These are phyloP conservation scores for Nesoenas mayeri DNA, from an alignment of 2,113 vertebrate species.

Conservation along the genomic window DNA sequence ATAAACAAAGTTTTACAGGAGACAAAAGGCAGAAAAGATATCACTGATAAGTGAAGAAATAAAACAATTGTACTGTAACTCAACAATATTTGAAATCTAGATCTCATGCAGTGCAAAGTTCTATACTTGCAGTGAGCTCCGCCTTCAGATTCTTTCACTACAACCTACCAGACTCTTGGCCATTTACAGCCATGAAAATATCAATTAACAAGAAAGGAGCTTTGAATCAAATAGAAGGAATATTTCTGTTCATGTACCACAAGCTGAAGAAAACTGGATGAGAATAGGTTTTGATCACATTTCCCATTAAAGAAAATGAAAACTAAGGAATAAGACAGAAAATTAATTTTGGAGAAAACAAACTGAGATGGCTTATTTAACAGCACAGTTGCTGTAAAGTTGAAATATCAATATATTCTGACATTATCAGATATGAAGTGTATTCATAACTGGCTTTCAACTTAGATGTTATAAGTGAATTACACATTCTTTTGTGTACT, in stretches of 20 bases:
- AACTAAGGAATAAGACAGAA: not conserved
- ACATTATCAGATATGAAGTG: not conserved
- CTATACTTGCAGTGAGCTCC: not conserved
- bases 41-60: not conserved
- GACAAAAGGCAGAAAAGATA: not conserved
- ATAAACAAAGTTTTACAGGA: not conserved
- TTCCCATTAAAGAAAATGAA: not conserved
- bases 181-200: not conserved
- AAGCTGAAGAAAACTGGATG: not conserved
- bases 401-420: not conserved
- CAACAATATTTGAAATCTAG: rapidly evolving
- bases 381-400: not conserved
- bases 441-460: not conserved
- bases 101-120: not conserved
- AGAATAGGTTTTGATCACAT: not conserved
- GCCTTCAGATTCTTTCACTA: not conserved
- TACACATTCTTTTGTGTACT: not conserved
- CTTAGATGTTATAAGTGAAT: not conserved
- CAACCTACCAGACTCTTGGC: not conserved
- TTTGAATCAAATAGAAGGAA: not conserved
- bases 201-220: not conserved
- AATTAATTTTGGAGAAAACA: not conserved
- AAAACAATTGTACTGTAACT: not conserved
- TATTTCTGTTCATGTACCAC: not conserved
- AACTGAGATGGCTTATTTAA: not conserved